These are phyloP conservation scores for Andrena hattorfiana DNA, from an alignment of 2,888 invertebrate genomes.

Conservation along the genomic window DNA sequence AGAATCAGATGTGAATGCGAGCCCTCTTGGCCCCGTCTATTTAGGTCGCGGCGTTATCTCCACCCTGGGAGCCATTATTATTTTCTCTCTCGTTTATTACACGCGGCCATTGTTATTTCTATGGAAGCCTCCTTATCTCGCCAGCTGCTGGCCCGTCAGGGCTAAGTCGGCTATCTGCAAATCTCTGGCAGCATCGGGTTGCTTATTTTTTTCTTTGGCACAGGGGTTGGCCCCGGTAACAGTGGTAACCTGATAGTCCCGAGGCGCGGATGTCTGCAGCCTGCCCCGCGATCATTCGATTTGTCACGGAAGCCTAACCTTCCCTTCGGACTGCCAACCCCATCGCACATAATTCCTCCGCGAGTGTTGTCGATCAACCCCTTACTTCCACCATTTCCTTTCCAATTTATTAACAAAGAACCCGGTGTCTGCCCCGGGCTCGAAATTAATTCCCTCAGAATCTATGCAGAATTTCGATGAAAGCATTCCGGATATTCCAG, in stretches of 20 bases:
- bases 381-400: too few species aligned
- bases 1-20: slow-evolving; percentile 1
- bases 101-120: slow-evolving; percentile 34
- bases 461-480: neutral
- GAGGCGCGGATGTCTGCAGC: slow-evolving; percentile 33
- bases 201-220: slow-evolving; percentile 58
- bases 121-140: slow-evolving; percentile 22
- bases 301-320: slow-evolving; percentile 40
- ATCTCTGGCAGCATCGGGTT: slow-evolving; percentile 65
- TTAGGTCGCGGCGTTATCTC: slow-evolving; percentile 32
- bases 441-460: neutral
- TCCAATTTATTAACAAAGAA: neutral
- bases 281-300: slow-evolving; percentile 60
- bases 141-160: slow-evolving; percentile 34
- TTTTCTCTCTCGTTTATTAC: slow-evolving; percentile 43
- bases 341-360: neutral
- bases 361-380: too few species aligned
- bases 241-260: slow-evolving; percentile 67
- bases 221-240: slow-evolving; percentile 22
- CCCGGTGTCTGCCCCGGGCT: neutral
- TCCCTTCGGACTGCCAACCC: slow-evolving; percentile 18
- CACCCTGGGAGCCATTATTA: slow-evolving; percentile 36
- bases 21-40: slow-evolving; percentile 21
- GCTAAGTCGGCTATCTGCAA: slow-evolving; percentile 54
- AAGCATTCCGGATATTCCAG: neutral